Base-by-base conservation (phyloP, 2,888 invertebrate species). In the Stegophylla sp. region DNA sequence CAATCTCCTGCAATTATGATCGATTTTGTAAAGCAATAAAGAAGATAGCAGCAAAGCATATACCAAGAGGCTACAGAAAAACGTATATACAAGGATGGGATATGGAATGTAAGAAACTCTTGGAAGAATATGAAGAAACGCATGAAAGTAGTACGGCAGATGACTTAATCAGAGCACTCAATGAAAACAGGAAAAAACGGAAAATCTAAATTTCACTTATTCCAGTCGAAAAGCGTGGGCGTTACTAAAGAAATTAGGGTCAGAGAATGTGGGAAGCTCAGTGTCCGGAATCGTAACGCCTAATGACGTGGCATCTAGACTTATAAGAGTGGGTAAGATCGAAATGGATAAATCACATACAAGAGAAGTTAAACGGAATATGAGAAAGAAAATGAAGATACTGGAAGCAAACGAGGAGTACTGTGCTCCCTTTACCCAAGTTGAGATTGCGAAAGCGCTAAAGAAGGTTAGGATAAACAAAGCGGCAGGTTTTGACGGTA, bases 51-150 rank as follows among this genome's bases (percentile, higher is more conserved):
- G 28, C 48, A 13, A 81, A 81, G 15, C 48, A 63, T 61, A 81
- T 81, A 1, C 72, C 81, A 0, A 1, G 81, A 20, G 81, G 73
- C 1, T 81, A 13, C 13, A 63, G 73, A 53, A 73, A 74, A 66
- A 12, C 61, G 5, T 81, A 81, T 41, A 74, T 81, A 1, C 74
- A 73, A 34, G 26, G 20, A 1, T 81, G 66, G 74, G 73, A 41
- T 12, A 23, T 10, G 34, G 26, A n/a, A 9, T 53, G 64, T 73
- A 73, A 26, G 7, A 3, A 63, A 0, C 81, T 81, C 1, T 81
- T 73, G 23, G 64, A 41, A 53, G 61, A 73, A 64, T 81, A 4
- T 41, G 0, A 63, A 15, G 17, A 17, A 73, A 10, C 51, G 13
- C 10, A 23, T 71, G 48, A 59, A 0, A 4, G 13, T 0, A 26